These are phyloP conservation scores for Anodontia alba DNA, from an alignment of 2,888 invertebrate species.

Conservation along the genomic window DNA sequence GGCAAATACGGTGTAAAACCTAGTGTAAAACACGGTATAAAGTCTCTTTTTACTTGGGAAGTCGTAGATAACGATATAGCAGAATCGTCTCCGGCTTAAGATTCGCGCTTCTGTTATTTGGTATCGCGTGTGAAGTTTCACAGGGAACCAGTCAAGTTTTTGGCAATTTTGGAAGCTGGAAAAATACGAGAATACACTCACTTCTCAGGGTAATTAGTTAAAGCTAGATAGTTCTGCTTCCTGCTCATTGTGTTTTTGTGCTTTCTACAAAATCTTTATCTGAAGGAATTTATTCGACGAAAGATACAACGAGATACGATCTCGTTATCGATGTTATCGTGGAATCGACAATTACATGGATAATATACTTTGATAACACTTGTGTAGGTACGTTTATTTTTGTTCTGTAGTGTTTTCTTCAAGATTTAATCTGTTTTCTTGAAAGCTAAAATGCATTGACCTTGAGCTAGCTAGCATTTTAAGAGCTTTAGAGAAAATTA, in stretches of 20 bases:
- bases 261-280: background rate
- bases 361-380: background rate
- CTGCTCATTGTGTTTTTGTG: background rate
- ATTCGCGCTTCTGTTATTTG: too few species aligned
- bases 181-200: background rate
- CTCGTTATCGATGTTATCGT: background rate
- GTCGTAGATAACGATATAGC: too few species aligned
- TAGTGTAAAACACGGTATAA: too few species aligned
- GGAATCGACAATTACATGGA: slow-evolving; percentile 5
- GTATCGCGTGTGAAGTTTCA: background rate
- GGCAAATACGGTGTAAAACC: too few species aligned
- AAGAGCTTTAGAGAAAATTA: too few species aligned
- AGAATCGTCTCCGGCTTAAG: too few species aligned
- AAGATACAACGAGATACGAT: background rate
- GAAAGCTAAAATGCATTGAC: too few species aligned
- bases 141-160: background rate
- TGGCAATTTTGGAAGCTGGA: background rate
- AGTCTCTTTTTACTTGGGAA: too few species aligned
- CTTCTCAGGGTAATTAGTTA: background rate
- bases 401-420: background rate
- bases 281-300: background rate
- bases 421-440: too few species aligned
- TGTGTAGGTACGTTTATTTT: background rate
- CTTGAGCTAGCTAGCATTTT: too few species aligned
- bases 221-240: background rate